These are phyloP conservation scores for Poecile atricapillus DNA, from an alignment of 2,113 vertebrate species.

Conservation along the genomic window DNA sequence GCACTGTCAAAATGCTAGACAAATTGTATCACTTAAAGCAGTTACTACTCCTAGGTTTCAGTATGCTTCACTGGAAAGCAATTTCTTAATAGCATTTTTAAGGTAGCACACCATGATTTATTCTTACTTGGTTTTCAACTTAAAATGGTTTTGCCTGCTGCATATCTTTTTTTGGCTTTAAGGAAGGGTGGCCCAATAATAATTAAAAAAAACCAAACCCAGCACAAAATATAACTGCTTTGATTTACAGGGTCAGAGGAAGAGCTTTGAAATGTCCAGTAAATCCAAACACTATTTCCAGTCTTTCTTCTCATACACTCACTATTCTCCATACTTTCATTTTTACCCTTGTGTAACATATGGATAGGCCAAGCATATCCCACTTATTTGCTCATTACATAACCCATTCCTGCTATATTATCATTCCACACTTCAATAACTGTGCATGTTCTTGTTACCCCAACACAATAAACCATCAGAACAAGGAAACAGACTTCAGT, in stretches of 20 bases:
- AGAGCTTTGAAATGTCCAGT: background rate
- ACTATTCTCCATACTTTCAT: background rate
- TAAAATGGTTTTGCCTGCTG: background rate
- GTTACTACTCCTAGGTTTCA: background rate
- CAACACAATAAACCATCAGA: background rate
- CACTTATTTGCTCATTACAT: background rate
- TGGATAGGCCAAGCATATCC: background rate
- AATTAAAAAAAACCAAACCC: background rate
- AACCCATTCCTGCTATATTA: background rate
- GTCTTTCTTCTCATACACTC: background rate
- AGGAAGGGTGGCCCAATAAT: background rate
- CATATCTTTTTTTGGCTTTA: background rate
- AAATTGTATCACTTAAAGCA: background rate
- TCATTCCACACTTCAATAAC: background rate
- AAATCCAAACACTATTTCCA: background rate
- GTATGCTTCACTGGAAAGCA: background rate
- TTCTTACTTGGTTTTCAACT: background rate
- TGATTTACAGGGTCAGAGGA: background rate
- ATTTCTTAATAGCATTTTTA: background rate
- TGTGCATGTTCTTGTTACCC: background rate
- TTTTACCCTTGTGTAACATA: background rate
- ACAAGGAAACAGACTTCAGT: background rate
- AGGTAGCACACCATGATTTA: background rate
- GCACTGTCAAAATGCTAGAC: background rate
- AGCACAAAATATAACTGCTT: background rate